Conservation (phyloP, 2,113 vertebrate species). For the Chroicocephalus ridibundus region DNA sequence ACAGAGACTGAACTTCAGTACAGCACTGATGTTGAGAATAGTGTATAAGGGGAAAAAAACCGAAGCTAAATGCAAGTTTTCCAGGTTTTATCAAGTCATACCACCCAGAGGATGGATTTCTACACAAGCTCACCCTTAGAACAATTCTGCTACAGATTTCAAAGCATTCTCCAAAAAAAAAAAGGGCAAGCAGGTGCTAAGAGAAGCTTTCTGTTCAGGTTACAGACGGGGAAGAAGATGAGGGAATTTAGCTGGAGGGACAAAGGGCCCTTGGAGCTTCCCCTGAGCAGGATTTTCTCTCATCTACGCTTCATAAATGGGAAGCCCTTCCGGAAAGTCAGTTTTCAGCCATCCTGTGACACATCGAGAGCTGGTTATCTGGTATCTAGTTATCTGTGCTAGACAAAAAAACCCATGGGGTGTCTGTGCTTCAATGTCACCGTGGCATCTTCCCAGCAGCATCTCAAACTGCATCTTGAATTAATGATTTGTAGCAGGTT, state of each 20-base stretch:
- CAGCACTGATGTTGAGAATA: not conserved
- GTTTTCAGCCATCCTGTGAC: not conserved
- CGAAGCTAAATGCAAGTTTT: not conserved
- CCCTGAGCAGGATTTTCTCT: not conserved
- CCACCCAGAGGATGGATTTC: not conserved
- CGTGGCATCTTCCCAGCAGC: not conserved
- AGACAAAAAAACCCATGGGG: not conserved
- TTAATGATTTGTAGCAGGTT: not conserved
- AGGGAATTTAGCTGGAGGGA: not conserved
- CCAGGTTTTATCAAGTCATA: not conserved
- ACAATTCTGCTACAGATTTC: not conserved
- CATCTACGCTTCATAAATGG: not conserved
- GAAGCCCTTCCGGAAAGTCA: not conserved
- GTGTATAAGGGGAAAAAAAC: not conserved
- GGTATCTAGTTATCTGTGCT: not conserved
- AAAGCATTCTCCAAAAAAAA: not conserved
- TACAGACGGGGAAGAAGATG: not conserved
- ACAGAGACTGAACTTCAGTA: not conserved
- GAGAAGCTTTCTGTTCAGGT: not conserved
- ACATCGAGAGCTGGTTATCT: not conserved
- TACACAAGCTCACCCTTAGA: not conserved
- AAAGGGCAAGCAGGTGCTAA: not conserved
- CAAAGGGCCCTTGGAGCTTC: not conserved
- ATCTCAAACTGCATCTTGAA: not conserved
- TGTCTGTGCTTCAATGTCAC: not conserved